Evolutionary conservation across 2,113 vertebrate species (phyloP), one percentile per base, ranked within the genome.

Genomic region (Oxyruncus cristatus): DNA sequence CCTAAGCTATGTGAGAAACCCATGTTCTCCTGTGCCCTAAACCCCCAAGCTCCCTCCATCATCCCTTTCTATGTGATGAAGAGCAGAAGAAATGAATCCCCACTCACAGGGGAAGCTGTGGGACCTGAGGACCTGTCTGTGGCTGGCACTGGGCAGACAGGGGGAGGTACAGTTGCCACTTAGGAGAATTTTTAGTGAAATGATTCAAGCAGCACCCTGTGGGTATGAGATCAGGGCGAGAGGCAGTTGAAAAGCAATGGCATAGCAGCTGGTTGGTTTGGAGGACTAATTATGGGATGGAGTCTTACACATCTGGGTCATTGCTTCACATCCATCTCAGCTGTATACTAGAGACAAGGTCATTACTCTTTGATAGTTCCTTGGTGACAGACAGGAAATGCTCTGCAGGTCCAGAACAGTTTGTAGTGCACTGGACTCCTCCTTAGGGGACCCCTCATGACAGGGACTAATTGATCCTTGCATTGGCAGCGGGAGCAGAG

Each of bases 231-330:
- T 17, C 5, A 1, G 52, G 42, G 62, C 1, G 9, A 73, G n/a
- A 73, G 49, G 21, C 83, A 49, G 44, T 22, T n/a, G 85, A 80
- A 85, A 84, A 50, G 79, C 55, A 66, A 44, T 7, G 41, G 75
- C 79, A 74, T 8, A 79, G 67, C 62, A 92, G 88, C 91, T 91
- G 88, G 59, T 37, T 88, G 59, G 59, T 88, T 76, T 65, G 68
- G 50, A 88, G 85, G 46, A 61, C 41, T 72, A 73, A 82, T 83
- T 73, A 37, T 52, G 63, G 82, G 82, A 70, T 21, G 37, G 65
- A 81, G 49, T 33, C 82, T 56, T 72, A 67, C 91, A 90, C 88
- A 94, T 88, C 71, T 85, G 85, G 85, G 63, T 79, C 88, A 65
- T n/a, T 11, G 4, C 67, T 88, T 72, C 67, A 30, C 83, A 92